Evolutionary conservation across 2,797 vertebrate species (phyloP), one percentile per base, ranked within the genome.

Genomic region (Dendrocincla tyrannina): DNA sequence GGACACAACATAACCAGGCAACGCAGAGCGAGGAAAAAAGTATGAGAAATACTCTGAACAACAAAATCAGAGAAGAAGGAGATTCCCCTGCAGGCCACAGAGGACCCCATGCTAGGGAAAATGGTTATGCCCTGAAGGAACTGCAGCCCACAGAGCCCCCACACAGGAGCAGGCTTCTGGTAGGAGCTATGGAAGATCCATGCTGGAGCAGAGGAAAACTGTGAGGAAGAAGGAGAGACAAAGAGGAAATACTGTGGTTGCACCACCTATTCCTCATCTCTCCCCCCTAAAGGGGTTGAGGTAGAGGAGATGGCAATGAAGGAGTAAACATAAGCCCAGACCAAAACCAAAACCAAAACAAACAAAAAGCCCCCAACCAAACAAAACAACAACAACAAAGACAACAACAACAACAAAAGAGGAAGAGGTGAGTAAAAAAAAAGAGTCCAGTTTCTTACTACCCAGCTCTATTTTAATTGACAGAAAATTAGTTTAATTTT

Each of bases 61-160:
- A 9, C 11, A 78, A 64, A 11, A 41, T n/a, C 30, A 37, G 22
- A 87, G 30, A 33, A 79, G 24, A 64, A 85, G 27, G 15, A 73
- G 5, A 62, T 64, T 68, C 8, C 11, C 25, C 22, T 56, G 6
- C 44, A 75, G 68, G 5, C 32, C 3, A 1, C 39, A 42, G 25
- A 62, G 23, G 16, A 74, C 1, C 4, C 8, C 15, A 13, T 7
- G 0, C 0, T 63, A 30, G 32, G 69, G 9, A 12, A 42, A 6
- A 16, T 24, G 25, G 39, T 49, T 55, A 75, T 63, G 27, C 13
- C 53, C 44, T 79, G 52, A 63, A 41, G 35, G 30, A 66, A 63
- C 11, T 53, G 23, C 19, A 58, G 62, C 18, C 22, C 16, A 37
- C n/a, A 56, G 28, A 42, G 7, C 50, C 14, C 8, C 6, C 35